Base-by-base conservation (phyloP, 1,140 invertebrate species). In the Tetragonula clypearis region DNA sequence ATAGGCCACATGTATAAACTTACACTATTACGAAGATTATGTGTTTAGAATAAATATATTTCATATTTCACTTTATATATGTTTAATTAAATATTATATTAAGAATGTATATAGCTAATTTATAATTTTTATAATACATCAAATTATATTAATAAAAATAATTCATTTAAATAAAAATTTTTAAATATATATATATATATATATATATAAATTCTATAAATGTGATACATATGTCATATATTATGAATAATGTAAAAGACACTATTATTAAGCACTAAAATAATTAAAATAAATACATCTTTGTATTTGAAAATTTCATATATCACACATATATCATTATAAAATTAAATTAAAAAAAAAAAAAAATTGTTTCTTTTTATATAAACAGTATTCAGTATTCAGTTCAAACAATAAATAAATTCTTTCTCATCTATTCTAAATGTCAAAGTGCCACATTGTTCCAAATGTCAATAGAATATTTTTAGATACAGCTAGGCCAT, bases 391-490 rank as follows among this genome's bases (percentile, higher is more conserved):
- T 74, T 58, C 9, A 79, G 41, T 19, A 82, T 49, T 49, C 66
- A 21, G 88, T 88, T 74, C 86, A 56, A 86, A 56, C n/a, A 79
- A 69, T 76, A 82, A 89, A 73, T 65, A 49, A 86, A 71, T 87
- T 65, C 60, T 55, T 74, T 75, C 35, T 73, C 65, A 53, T 73
- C 68, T 79, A 82, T 66, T 75, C 79, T 91, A 93, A 94, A 94
- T 93, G 92, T 94, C 93, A 93, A 92, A 93, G 86, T 84, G 88
- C 89, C 90, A 90, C 75, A 72, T 76, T 79, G 83, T 88, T 92
- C 79, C 86, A 92, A 93, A 92, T 91, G 91, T 94, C 92, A 90
- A 91, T 89, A 60, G 58, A 85, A 89, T 93, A 94, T 94, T 93
- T 94, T 93, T 93, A 92, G 91, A 82, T 71, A 81, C 87, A 86